phyloP scores from a whole-genome alignment of 2,888 invertebrate genomes.

The Habrosyne pyritoides region DNA sequence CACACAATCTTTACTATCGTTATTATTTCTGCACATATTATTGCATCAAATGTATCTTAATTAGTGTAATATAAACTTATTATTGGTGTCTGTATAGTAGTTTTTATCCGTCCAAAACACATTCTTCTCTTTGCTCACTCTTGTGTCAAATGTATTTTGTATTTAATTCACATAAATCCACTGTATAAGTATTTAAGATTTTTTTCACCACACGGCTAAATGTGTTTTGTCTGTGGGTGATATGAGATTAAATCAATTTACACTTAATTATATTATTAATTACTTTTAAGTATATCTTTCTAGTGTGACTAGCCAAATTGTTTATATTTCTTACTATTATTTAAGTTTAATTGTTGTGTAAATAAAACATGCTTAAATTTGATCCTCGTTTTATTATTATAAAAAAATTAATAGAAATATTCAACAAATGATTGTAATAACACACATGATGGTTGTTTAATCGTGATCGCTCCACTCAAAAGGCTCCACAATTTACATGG shows the following conservation, averaged over 20 bases:
- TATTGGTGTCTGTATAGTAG: conserved; percentile 15
- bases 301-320: conserved; percentile 32
- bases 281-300: not conserved
- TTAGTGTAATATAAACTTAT: conserved; percentile 18
- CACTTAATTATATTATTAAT: not conserved
- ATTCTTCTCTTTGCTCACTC: conserved; percentile 34
- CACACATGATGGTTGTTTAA: too few relatives aligned
- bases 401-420: not conserved
- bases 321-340: conserved; percentile 18
- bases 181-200: not conserved
- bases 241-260: not conserved
- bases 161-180: not conserved
- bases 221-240: not conserved
- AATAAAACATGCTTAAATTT: conserved; percentile 51
- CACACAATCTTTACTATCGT: conserved; percentile 18
- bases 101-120: conserved; percentile 31
- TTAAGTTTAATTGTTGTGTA: conserved; percentile 35
- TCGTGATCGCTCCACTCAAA: too few relatives aligned
- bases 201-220: too few relatives aligned
- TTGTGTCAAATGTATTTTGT: conserved; percentile 41
- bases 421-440: not conserved
- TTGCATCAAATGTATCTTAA: conserved; percentile 26
- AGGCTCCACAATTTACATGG: too few relatives aligned
- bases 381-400: conserved; percentile 32
- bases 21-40: conserved; percentile 15